These are phyloP conservation scores for Calephelis perditalis DNA, from an alignment of 2,888 invertebrate species.

Conservation along the genomic window DNA sequence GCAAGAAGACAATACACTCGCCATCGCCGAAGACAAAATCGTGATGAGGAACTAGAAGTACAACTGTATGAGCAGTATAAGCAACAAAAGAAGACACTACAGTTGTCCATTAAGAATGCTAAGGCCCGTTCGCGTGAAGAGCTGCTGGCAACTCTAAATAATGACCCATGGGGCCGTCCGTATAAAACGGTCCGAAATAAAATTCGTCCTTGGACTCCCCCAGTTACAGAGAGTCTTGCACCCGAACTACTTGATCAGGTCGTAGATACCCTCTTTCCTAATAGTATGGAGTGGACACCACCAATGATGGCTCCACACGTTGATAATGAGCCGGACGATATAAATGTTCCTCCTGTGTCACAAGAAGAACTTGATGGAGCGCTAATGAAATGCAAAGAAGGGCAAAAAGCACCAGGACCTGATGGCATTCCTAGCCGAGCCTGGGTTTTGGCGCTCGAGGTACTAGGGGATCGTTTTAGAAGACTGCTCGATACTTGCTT, in stretches of 20 bases:
- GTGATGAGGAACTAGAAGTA: not conserved
- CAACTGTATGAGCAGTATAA: constrained; percentile 1
- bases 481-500: too few species aligned
- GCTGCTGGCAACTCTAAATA: constrained; percentile 9
- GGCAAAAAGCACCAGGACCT: too few species aligned
- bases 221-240: constrained; percentile 16
- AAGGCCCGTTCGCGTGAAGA: constrained; percentile 14
- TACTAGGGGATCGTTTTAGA: too few species aligned
- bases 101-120: not conserved
- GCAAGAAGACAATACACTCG: constrained; percentile 20
- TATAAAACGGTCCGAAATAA: constrained; percentile 15
- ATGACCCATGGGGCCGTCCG: constrained; percentile 21
- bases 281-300: not conserved
- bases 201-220: too few species aligned
- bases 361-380: too few species aligned
- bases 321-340: too few species aligned
- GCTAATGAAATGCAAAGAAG: too few species aligned
- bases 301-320: not conserved
- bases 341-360: too few species aligned
- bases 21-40: constrained; percentile 11
- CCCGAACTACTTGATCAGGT: not conserved
- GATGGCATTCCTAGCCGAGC: too few species aligned
- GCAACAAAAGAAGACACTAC: not conserved
- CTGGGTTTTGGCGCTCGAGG: too few species aligned
- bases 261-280: not conserved